These are phyloP conservation scores for Trachelus troglodyta DNA, from an alignment of 2,888 invertebrate genomes.

Conservation along the genomic window DNA sequence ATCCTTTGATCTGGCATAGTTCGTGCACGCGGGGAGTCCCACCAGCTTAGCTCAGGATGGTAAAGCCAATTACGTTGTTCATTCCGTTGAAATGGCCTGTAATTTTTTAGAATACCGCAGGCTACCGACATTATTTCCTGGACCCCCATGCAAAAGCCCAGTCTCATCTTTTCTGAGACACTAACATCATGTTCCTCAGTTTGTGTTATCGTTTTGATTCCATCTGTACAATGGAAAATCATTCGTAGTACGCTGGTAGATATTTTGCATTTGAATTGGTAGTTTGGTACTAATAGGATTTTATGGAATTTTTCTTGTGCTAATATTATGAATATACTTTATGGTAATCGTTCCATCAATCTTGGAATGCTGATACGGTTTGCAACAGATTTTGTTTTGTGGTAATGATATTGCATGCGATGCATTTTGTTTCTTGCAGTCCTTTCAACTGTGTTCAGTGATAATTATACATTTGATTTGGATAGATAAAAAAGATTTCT, in stretches of 20 bases:
- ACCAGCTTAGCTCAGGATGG: not conserved
- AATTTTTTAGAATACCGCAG: not conserved
- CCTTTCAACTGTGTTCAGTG: not conserved
- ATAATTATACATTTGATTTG: not conserved
- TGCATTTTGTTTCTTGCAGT: not conserved
- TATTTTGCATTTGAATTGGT: not conserved
- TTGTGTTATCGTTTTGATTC: not conserved
- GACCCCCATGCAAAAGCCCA: not conserved
- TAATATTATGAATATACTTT: too few species aligned
- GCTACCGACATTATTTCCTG: not conserved
- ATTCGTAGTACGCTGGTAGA: not conserved
- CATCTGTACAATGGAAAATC: not conserved
- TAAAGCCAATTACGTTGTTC: not conserved
- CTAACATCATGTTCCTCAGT: not conserved
- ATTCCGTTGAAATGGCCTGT: not conserved
- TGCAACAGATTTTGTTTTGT: not conserved
- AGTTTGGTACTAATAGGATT: not conserved
- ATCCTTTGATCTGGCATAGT: constrained; percentile 11
- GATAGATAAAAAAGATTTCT: not conserved
- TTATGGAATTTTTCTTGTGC: not conserved
- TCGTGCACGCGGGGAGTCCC: constrained; percentile 5
- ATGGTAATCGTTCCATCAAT: not conserved
- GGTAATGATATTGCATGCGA: not conserved
- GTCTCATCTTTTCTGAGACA: not conserved
- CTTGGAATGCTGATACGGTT: not conserved